Base-by-base conservation (phyloP, 2,888 invertebrate species). In the Agrotis clavis region DNA sequence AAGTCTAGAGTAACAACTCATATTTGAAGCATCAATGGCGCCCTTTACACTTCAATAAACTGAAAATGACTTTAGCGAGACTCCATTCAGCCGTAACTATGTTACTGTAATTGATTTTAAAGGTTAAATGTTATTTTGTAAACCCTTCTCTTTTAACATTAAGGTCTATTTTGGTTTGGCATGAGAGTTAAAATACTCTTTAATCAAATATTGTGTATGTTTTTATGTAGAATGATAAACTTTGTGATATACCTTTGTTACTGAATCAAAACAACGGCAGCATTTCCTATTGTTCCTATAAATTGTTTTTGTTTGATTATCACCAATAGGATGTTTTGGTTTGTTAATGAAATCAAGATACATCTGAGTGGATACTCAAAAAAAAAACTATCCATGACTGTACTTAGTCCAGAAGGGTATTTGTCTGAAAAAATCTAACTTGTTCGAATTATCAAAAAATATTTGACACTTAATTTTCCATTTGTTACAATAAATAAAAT, bases 21-120 rank as follows among this genome's bases (percentile, higher is more conserved):
- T 78, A 70, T 79, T 79, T 67, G 65, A 76, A 84, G 66, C 74
- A 64, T 76, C 80, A 77, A 83, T 75, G 68, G 77, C 85, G 70
- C 81, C 75, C 81, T 79, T 82, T 79, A 81, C 80, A 82, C 81
- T 87, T 79, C 81, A 84, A 83, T 86, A 84, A 81, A 88, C 83
- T 81, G 83, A 82, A 86, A 88, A 87, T 84, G 73, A 82, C 83
- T 84, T 88, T 77, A 82, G 75, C 80, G 67, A 76, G 79, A 83
- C 78, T 85, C 72, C 79, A 86, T 85, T 84, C 75, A 82, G 48
- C 73, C 80, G 70, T 84, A 84, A 87, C 83, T 74, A 77, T 72
- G 82, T 79, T 82, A 79, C 71, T 73, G 75, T 85, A 86, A 88
- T 87, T 87, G 83, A 84, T 85, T 85, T 81, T 75, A 74, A 76